Conservation (phyloP, 2,888 invertebrate genomes). For the Cephalotes varians region DNA sequence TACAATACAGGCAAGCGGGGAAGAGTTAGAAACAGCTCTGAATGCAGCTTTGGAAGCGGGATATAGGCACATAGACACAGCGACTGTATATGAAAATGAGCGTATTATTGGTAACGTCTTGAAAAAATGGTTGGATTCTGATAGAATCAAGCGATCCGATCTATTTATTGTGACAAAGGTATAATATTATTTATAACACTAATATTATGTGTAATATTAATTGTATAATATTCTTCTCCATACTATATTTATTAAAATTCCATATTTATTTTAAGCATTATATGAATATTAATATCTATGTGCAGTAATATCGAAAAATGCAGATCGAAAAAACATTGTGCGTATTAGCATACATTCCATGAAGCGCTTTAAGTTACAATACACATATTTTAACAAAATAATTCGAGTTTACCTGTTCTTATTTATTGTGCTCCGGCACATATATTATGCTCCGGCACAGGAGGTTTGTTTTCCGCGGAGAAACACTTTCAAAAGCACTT, state of each 20-base stretch:
- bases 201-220: no score
- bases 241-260: no score
- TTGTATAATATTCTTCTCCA: no score
- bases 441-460: no score
- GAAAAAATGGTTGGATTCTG: conserved; percentile 90
- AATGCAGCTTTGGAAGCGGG: conserved; percentile 91
- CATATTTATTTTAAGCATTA: not conserved
- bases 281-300: not conserved
- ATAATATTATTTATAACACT: no score
- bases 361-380: not conserved
- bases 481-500: no score
- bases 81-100: conserved; percentile 93
- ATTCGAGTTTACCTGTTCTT: not conserved
- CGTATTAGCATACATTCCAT: no score
- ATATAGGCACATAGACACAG: conserved; percentile 94
- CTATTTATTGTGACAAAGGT: conserved; percentile 95
- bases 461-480: no score
- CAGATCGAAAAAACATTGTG: no score
- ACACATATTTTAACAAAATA: not conserved
- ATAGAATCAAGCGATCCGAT: conserved; percentile 91
- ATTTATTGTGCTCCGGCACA: no score
- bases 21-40: conserved; percentile 90
- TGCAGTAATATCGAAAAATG: no score
- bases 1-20: conserved; percentile 88
- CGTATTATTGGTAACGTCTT: conserved; percentile 91